Evolutionary conservation across 2,888 invertebrate genomes (phyloP).

Genomic region (Xestia rhomboidea): DNA sequence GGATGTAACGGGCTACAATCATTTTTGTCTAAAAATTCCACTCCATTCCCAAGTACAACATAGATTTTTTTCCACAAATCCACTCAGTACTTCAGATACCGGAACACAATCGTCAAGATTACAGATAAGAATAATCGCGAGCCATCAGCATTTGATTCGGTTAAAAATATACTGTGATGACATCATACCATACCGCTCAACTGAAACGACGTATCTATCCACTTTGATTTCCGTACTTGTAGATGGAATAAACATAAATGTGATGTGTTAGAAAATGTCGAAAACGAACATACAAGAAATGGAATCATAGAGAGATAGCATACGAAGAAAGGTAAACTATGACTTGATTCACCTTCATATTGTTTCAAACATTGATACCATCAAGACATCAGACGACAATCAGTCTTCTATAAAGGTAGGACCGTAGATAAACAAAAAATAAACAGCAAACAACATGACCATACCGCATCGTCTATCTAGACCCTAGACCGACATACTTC

Average conservation of each 20-base stretch:
- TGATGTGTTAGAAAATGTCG: not conserved
- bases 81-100: conserved; percentile 13
- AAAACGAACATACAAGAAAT: not conserved
- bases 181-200: conserved; percentile 12
- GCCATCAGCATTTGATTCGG: conserved; percentile 23
- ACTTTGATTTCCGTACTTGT: conserved; percentile 19
- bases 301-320: not conserved
- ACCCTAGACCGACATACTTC: not conserved
- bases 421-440: not conserved
- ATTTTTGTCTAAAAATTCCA: not conserved
- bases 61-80: not conserved
- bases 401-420: not conserved
- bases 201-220: conserved; percentile 6
- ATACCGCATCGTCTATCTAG: not conserved
- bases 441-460: not conserved
- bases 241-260: not conserved
- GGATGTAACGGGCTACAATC: not conserved
- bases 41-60: not conserved
- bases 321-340: not conserved
- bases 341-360: not conserved
- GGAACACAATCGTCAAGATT: conserved; percentile 47
- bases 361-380: not conserved
- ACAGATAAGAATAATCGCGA: conserved; percentile 39
- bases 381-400: not conserved
- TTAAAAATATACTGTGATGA: conserved; percentile 55